Evolutionary conservation across 2,113 vertebrate species (phyloP).

Genomic region (Varanus salvator): DNA sequence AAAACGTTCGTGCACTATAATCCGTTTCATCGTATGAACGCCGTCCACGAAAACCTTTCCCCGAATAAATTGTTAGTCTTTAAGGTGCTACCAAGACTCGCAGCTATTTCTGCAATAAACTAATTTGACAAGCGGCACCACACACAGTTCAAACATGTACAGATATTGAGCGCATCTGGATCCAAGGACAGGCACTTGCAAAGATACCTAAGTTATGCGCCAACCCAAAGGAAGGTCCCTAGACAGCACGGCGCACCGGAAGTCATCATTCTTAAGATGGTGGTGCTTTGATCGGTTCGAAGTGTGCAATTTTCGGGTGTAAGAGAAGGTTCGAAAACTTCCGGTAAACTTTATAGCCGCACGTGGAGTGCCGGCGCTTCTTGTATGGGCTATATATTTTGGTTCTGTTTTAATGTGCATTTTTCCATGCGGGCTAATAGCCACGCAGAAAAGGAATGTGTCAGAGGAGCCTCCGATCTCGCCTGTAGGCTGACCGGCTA

Average conservation of each 20-base stretch:
- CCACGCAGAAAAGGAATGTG: neutral
- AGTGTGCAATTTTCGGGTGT: no score
- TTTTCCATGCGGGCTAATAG: neutral
- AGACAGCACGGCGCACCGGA: neutral
- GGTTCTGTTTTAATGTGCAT: no score
- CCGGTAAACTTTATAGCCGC: neutral
- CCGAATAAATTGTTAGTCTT: no score
- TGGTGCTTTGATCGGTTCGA: neutral
- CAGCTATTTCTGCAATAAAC: no score
- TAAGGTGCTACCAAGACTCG: no score
- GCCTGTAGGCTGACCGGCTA: neutral
- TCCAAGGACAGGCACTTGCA: rapidly evolving
- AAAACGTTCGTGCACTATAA: no score
- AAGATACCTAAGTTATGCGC: neutral
- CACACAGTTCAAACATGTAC: neutral
- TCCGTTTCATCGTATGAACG: no score
- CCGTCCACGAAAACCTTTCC: no score
- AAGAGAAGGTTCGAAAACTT: neutral
- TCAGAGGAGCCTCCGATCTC: neutral
- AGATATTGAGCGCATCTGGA: no score
- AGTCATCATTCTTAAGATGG: neutral
- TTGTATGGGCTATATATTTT: neutral
- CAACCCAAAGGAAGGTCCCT: neutral
- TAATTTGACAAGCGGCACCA: no score
- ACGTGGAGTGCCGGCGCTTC: neutral